A percentile compares a stretch with the other conserved stretches of the same genome.
Evolutionary conservation across 2,888 invertebrate genomes (phyloP).

Genomic region (Cephalotes varians): DNA sequence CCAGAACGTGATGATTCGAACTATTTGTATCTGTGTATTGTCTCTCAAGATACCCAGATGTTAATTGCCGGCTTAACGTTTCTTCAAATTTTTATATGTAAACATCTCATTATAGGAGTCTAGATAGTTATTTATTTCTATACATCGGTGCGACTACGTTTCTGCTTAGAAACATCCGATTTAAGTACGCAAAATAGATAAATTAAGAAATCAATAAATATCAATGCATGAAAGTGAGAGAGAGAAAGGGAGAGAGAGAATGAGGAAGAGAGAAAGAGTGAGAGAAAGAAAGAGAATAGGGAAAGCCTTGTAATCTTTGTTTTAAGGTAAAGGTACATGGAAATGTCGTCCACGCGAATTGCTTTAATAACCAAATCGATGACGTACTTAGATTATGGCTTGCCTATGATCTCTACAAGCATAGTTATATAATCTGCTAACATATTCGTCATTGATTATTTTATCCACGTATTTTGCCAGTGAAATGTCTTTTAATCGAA

Average conservation of each 20-base stretch:
- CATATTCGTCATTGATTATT: slow-evolving; percentile 65
- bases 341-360: slow-evolving; percentile 60
- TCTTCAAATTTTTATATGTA: slow-evolving; percentile 74
- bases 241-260: slow-evolving; percentile 54
- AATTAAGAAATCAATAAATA: slow-evolving; percentile 67
- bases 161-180: slow-evolving; percentile 67
- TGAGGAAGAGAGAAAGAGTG: slow-evolving; percentile 26
- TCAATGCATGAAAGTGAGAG: slow-evolving; percentile 39
- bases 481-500: slow-evolving; percentile 59
- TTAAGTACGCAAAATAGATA: slow-evolving; percentile 72
- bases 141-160: slow-evolving; percentile 71
- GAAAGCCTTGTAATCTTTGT: slow-evolving; percentile 57
- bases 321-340: slow-evolving; percentile 41
- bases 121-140: slow-evolving; percentile 75
- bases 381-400: slow-evolving; percentile 76
- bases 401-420: slow-evolving; percentile 73
- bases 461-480: slow-evolving; percentile 60
- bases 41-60: slow-evolving; percentile 71
- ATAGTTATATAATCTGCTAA: slow-evolving; percentile 73
- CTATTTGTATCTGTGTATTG: slow-evolving; percentile 76
- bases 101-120: slow-evolving; percentile 69
- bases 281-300: slow-evolving; percentile 34
- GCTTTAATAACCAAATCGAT: slow-evolving; percentile 56
- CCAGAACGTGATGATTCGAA: slow-evolving; percentile 67
- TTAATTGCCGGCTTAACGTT: slow-evolving; percentile 73